These are phyloP conservation scores for Hirundichthys speculiger DNA, from an alignment of 2,113 vertebrate species.

Conservation along the genomic window DNA sequence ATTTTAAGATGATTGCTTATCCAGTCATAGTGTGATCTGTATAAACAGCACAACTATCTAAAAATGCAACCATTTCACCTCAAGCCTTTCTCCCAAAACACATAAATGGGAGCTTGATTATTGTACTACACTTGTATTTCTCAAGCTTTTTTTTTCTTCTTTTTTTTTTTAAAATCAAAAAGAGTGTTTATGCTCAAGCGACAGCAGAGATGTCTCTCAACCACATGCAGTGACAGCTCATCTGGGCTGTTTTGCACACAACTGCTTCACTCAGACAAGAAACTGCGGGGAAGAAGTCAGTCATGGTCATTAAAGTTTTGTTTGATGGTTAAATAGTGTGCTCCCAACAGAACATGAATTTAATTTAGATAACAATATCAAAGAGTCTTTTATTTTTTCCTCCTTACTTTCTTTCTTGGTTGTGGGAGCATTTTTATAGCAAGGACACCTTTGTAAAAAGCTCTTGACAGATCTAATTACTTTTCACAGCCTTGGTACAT, in stretches of 20 bases:
- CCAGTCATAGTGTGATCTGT: not conserved
- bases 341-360: constrained; percentile 3
- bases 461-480: constrained; percentile 17
- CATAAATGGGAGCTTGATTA: constrained; percentile 3
- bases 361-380: not conserved
- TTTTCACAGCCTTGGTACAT: not conserved
- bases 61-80: not conserved
- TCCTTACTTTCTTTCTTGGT: not conserved
- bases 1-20: constrained; percentile 13
- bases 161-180: no score
- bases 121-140: no score
- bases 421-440: not conserved
- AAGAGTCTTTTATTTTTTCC: not conserved
- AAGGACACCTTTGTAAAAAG: constrained; percentile 12
- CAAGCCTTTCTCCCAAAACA: not conserved
- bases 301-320: constrained; percentile 13
- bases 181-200: not conserved
- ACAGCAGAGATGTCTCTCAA: constrained; percentile 27
- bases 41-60: constrained; percentile 5
- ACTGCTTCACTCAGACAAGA: constrained; percentile 14
- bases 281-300: constrained; percentile 9
- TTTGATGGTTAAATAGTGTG: not conserved
- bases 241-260: constrained; percentile 23
- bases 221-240: constrained; percentile 8
- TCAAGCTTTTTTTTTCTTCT: no score